phyloP scores from a whole-genome alignment of 2,113 vertebrate genomes.

The Erythrocercus mccallii region DNA sequence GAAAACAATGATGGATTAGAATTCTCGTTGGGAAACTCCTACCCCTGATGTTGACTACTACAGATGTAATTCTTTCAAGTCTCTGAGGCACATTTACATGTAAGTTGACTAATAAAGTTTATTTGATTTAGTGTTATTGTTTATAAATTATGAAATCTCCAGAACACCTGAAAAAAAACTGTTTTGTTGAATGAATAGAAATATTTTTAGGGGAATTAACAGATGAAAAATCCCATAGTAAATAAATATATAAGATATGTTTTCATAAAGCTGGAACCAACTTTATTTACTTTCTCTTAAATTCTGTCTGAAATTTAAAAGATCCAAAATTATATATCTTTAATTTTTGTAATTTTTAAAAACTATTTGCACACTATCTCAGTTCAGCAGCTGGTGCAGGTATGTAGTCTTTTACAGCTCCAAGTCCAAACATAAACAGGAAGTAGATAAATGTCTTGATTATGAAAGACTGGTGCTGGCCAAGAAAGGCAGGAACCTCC shows the following conservation, averaged over 20 bases:
- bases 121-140: neutral
- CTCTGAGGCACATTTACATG: rapidly evolving
- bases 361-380: neutral
- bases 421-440: neutral
- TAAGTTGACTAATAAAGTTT: neutral
- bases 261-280: neutral
- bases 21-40: neutral
- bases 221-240: neutral
- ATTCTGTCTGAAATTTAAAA: neutral
- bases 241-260: neutral
- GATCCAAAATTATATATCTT: neutral
- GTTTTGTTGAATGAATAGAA: neutral
- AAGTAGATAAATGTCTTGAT: neutral
- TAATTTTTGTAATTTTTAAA: neutral
- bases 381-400: neutral
- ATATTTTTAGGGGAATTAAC: neutral
- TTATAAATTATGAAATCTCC: neutral
- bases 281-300: neutral
- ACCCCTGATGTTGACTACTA: rapidly evolving
- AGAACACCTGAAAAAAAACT: neutral
- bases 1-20: neutral
- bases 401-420: neutral
- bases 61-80: neutral
- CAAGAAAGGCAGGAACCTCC: neutral
- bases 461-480: neutral